Conservation (phyloP, 1,140 invertebrate species). For the Saxidomus purpurata region DNA sequence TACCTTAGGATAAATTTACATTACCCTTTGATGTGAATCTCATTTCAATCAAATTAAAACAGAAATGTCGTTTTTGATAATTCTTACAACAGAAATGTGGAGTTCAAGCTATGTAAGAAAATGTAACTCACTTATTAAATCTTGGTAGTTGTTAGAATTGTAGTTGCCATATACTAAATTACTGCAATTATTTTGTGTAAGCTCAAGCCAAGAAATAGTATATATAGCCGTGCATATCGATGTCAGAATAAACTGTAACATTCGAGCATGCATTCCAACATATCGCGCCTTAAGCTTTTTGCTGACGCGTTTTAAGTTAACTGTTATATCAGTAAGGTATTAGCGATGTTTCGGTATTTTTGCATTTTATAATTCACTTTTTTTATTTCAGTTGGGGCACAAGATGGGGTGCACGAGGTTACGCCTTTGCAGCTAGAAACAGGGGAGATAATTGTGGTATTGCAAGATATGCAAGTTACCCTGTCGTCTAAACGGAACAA, state of each 20-base stretch:
- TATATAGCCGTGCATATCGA: background rate
- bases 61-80: no score
- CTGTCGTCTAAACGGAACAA: background rate
- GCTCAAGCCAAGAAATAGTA: background rate
- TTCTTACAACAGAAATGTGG: no score
- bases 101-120: no score
- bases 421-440: background rate
- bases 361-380: background rate
- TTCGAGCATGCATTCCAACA: background rate
- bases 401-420: conserved; percentile 20
- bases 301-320: background rate
- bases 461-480: background rate
- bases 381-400: conserved; percentile 40
- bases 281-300: background rate
- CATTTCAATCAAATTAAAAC: no score
- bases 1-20: no score
- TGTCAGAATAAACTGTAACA: no score
- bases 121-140: no score
- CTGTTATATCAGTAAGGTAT: background rate
- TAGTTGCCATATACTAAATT: no score
- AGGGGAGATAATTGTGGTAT: conserved; percentile 37
- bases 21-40: no score
- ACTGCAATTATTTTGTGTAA: no score
- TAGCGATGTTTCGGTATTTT: background rate
- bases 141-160: no score